Conservation (phyloP, 2,888 invertebrate genomes). For the Nemurella pictetii region DNA sequence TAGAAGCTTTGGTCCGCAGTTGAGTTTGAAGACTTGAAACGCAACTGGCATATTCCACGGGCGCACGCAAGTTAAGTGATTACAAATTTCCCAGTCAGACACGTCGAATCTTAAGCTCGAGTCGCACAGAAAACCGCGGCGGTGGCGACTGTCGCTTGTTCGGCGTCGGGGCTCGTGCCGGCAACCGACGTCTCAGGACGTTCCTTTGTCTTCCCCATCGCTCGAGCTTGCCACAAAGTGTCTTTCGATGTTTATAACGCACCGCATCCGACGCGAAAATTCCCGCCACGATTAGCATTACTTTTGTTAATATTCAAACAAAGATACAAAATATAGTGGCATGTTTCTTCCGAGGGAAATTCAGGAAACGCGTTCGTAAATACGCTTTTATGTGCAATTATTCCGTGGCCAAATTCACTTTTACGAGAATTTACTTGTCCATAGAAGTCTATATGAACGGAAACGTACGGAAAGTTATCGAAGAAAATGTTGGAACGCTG, state of each 20-base stretch:
- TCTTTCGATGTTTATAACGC: not conserved
- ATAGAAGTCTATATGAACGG: not conserved
- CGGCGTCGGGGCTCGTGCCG: no score
- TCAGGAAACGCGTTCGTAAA: not conserved
- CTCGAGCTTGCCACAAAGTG: not conserved
- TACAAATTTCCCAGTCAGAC: not conserved
- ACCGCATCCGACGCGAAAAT: not conserved
- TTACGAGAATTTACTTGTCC: not conserved
- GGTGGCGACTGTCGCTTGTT: no score
- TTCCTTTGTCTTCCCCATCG: not conserved
- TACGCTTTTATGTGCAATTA: not conserved
- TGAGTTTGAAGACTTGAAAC: no score
- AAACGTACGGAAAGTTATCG: not conserved
- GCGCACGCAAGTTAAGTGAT: not conserved
- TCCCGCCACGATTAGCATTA: not conserved
- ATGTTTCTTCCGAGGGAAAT: not conserved
- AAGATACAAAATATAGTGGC: not conserved
- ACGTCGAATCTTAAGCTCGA: not conserved
- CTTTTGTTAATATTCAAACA: not conserved
- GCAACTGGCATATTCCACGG: no score
- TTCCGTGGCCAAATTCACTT: not conserved
- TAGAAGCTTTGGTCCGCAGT: no score
- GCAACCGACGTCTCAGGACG: not conserved
- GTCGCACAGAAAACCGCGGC: not conserved
- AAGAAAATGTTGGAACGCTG: not conserved